phyloP scores from a whole-genome alignment of 2,797 vertebrate species.

The Melanogrammus aeglefinus region DNA sequence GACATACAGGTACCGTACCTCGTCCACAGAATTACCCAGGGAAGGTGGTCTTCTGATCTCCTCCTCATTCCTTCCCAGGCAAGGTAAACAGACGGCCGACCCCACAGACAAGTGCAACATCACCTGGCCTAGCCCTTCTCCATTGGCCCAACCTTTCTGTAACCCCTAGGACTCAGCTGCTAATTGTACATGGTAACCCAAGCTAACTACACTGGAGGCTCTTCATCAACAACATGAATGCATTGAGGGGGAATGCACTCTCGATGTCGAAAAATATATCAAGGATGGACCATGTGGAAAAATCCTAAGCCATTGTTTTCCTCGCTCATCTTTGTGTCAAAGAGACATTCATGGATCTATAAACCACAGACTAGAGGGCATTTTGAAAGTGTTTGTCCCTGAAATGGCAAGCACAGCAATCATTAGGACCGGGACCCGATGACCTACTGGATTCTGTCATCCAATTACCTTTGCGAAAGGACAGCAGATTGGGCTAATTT shows the following conservation, averaged over 20 bases:
- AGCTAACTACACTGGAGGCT: conserved; percentile 12
- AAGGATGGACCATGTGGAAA: background rate
- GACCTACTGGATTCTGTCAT: no score
- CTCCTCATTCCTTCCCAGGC: conserved; percentile 38
- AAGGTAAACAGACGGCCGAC: conserved; percentile 7
- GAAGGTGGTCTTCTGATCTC: conserved; percentile 28
- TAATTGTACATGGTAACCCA: background rate
- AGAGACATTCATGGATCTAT: background rate
- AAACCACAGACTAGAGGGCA: background rate
- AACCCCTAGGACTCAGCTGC: background rate
- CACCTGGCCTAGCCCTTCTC: background rate
- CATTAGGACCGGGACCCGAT: no score
- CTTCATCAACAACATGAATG: background rate
- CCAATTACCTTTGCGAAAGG: no score
- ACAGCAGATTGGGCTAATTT: background rate
- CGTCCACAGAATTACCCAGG: conserved; percentile 1
- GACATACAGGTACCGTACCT: background rate
- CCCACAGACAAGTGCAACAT: no score
- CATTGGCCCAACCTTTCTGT: background rate
- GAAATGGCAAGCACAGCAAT: background rate
- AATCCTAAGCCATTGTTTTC: no score
- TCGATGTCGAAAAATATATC: background rate
- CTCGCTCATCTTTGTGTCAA: background rate
- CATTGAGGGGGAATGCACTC: conserved; percentile 22
- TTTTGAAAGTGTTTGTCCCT: no score